These are phyloP conservation scores for Apoderus coryli DNA, from an alignment of 2,888 invertebrate species.

Conservation along the genomic window DNA sequence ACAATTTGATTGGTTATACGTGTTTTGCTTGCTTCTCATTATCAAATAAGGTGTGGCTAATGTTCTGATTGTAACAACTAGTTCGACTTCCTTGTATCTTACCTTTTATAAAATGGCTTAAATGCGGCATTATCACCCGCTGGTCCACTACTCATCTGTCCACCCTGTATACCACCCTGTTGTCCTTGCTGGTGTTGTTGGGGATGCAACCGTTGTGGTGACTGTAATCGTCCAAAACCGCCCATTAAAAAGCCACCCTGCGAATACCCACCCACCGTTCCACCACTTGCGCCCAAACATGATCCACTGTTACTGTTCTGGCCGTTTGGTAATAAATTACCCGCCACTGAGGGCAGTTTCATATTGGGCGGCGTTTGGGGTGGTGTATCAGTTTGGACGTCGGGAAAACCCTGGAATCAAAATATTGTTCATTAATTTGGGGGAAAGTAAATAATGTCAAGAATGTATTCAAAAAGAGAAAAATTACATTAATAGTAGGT, in stretches of 20 bases:
- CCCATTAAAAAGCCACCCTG: constrained; percentile 35
- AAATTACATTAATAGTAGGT: too few species aligned
- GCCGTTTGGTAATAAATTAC: too few species aligned
- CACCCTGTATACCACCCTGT: too few species aligned
- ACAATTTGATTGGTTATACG: too few species aligned
- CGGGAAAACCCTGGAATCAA: constrained; percentile 49
- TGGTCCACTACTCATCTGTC: constrained; percentile 23
- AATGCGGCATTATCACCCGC: constrained; percentile 54
- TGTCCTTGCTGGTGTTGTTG: too few species aligned
- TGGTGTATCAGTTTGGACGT: constrained; percentile 80
- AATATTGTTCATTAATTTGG: background rate
- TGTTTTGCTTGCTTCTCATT: too few species aligned
- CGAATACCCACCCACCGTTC: constrained; percentile 31
- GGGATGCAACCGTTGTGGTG: constrained; percentile 34
- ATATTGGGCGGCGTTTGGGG: constrained; percentile 90
- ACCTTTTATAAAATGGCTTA: constrained; percentile 87
- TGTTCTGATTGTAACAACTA: too few species aligned
- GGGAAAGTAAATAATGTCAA: too few species aligned
- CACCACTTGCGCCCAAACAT: background rate
- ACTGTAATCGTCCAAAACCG: constrained; percentile 22
- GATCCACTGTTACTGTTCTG: background rate
- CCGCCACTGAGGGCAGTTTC: constrained; percentile 69
- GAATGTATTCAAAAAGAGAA: too few species aligned
- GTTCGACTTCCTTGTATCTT: too few species aligned
- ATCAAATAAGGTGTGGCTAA: too few species aligned